A percentile compares a stretch with the other conserved stretches of the same genome.
These are phyloP conservation scores for Chaetogeoica ovagalla DNA, from an alignment of 2,888 invertebrate genomes.

Conservation along the genomic window DNA sequence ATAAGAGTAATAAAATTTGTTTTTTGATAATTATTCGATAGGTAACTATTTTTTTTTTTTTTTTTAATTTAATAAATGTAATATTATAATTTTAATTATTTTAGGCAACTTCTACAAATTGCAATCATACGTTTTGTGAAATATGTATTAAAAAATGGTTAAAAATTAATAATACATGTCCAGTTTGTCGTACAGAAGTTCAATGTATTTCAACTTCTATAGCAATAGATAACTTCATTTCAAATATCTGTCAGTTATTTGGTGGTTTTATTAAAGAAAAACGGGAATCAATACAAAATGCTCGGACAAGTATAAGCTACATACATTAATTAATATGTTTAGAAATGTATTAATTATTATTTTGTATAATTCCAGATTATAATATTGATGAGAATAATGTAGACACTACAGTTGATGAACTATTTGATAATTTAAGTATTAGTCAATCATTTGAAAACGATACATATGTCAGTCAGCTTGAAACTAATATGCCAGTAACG, in stretches of 20 bases:
- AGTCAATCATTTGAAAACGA: constrained; percentile 11
- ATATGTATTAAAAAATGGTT: constrained; percentile 33
- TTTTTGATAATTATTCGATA: too few species aligned
- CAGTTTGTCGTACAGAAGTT: constrained; percentile 22
- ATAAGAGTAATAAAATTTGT: too few species aligned
- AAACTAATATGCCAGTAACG: neutral
- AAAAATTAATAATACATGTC: constrained; percentile 33
- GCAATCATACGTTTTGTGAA: constrained; percentile 43
- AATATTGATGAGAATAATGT: too few species aligned
- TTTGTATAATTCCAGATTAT: constrained; percentile 14
- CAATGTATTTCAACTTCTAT: constrained; percentile 22
- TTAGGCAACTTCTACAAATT: constrained; percentile 43
- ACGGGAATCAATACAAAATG: constrained; percentile 21
- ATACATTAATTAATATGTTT: neutral
- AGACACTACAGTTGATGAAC: neutral
- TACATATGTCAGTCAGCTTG: constrained; percentile 12
- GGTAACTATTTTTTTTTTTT: too few species aligned
- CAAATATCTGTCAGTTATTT: constrained; percentile 29
- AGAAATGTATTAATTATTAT: too few species aligned
- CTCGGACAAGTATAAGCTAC: neutral
- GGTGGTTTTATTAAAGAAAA: constrained; percentile 29
- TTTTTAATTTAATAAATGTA: too few species aligned
- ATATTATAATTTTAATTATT: constrained; percentile 20
- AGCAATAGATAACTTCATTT: constrained; percentile 34
- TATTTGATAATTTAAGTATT: constrained; percentile 13